These are phyloP conservation scores for Grantiella picta DNA, from an alignment of 2,113 vertebrate genomes.

Conservation along the genomic window DNA sequence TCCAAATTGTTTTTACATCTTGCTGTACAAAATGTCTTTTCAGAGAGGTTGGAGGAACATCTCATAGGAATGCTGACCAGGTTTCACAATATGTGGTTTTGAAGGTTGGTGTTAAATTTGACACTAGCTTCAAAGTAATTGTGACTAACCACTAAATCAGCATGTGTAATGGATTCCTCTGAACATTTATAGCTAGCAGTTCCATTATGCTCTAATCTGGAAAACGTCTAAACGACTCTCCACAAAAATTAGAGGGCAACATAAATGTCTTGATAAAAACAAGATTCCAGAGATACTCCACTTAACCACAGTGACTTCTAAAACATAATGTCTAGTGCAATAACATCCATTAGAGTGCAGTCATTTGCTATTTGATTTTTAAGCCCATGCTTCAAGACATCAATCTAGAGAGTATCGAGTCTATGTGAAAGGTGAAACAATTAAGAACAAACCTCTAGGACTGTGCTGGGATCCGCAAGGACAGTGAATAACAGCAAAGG, in stretches of 20 bases:
- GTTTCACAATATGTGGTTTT: neutral
- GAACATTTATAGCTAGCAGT: conserved; percentile 31
- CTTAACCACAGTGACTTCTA: conserved; percentile 27
- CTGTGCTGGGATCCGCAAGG: neutral
- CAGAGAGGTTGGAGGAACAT: neutral
- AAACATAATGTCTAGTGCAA: neutral
- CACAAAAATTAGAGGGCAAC: conserved; percentile 51
- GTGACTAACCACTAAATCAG: conserved; percentile 58
- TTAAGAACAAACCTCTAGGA: neutral
- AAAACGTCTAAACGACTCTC: conserved; percentile 35
- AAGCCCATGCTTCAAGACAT: neutral
- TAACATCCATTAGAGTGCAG: neutral
- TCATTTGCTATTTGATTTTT: conserved; percentile 16
- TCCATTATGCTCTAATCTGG: conserved; percentile 55
- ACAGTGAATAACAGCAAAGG: neutral
- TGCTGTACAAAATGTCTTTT: neutral
- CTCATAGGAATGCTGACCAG: neutral
- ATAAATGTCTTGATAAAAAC: conserved; percentile 46
- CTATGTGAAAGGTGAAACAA: neutral
- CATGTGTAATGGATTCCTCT: conserved; percentile 27
- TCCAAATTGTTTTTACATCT: neutral
- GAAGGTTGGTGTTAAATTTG: conserved; percentile 29
- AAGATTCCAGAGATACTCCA: conserved; percentile 27
- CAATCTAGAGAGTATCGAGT: neutral
- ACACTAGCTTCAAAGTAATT: conserved; percentile 40